phyloP scores from a whole-genome alignment of 1,140 invertebrate species.

The Nymphalis io region DNA sequence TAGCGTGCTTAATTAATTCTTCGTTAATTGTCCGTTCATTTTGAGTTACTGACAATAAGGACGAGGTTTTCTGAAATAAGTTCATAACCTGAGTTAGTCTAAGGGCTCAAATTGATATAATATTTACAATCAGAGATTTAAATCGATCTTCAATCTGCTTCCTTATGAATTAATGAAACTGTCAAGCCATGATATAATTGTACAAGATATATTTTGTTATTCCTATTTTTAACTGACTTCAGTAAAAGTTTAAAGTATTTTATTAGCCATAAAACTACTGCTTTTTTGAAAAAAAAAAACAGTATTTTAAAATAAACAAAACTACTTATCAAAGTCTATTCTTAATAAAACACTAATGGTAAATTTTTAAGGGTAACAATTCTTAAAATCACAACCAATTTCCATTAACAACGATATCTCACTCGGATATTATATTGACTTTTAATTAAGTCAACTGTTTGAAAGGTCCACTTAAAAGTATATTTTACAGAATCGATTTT shows the following conservation, averaged over 20 bases:
- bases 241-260: too few relatives aligned
- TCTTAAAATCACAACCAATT: background rate
- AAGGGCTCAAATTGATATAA: too few relatives aligned
- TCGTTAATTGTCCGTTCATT: conserved; percentile 19
- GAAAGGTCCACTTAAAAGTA: background rate
- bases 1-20: conserved; percentile 18
- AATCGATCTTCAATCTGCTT: too few relatives aligned
- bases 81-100: background rate
- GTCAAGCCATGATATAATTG: too few relatives aligned
- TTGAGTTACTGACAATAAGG: background rate
- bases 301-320: too few relatives aligned
- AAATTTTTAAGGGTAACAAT: background rate
- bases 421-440: conserved; percentile 11
- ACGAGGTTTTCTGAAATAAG: background rate
- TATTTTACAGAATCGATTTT: conserved; percentile 10
- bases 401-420: background rate
- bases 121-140: too few relatives aligned
- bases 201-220: too few relatives aligned
- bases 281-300: too few relatives aligned
- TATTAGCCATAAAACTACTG: too few relatives aligned
- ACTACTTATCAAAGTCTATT: too few relatives aligned
- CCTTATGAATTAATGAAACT: too few relatives aligned
- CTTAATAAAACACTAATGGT: background rate
- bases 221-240: too few relatives aligned
- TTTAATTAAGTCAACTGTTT: conserved; percentile 20